Conservation (phyloP, 1,140 invertebrate genomes). For the Protaetia brevitarsis region DNA sequence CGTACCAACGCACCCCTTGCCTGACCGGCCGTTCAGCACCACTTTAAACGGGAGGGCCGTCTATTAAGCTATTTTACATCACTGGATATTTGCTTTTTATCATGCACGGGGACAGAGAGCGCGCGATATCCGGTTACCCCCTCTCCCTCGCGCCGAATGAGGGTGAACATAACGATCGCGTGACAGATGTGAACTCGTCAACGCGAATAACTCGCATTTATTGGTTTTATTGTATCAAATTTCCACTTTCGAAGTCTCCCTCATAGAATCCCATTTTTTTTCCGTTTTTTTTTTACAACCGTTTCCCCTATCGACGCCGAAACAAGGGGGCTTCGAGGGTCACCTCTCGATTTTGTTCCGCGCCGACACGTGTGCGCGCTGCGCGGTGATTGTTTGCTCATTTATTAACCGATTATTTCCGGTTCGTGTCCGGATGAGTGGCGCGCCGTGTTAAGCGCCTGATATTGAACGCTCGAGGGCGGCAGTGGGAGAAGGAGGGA, state of each 20-base stretch:
- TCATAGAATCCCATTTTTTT: background rate
- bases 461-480: no score
- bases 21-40: no score
- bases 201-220: slow-evolving; percentile 13
- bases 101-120: no score
- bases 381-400: slow-evolving; percentile 2
- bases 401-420: slow-evolving; percentile 18
- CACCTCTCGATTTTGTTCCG: background rate
- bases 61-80: no score
- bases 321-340: background rate
- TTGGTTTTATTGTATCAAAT: slow-evolving; percentile 22
- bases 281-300: background rate
- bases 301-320: background rate
- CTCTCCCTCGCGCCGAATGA: background rate
- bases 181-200: slow-evolving; percentile 3
- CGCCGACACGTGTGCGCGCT: background rate
- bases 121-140: no score
- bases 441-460: no score
- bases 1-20: no score
- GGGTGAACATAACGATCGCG: background rate
- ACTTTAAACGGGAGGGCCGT: no score
- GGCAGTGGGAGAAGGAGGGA: no score
- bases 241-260: slow-evolving; percentile 14
- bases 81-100: no score
- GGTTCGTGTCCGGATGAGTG: no score